Conservation (phyloP, 1,140 invertebrate genomes). For the Liolophura sinensis region DNA sequence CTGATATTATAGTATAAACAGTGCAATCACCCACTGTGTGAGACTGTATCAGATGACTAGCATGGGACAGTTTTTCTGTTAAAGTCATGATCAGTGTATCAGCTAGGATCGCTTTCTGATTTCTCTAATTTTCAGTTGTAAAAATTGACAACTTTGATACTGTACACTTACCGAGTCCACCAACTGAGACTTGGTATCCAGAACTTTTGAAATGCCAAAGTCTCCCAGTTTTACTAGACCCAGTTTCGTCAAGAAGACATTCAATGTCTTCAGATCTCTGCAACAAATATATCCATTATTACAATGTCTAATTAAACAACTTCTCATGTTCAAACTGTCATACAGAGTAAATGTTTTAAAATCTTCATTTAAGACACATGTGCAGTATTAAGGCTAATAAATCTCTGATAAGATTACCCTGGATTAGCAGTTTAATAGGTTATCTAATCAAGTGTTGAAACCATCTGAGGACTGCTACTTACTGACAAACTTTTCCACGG, state of each 20-base stretch:
- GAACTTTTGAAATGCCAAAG: constrained; percentile 58
- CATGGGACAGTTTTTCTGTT: too few species aligned
- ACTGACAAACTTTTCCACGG: too few species aligned
- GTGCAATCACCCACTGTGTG: too few species aligned
- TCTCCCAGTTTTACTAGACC: constrained; percentile 57
- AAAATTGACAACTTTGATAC: constrained; percentile 62
- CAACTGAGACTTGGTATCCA: constrained; percentile 47
- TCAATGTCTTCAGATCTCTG: constrained; percentile 58
- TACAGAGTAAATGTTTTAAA: constrained; percentile 1
- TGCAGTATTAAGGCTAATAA: too few species aligned
- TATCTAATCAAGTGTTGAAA: too few species aligned
- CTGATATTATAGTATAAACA: too few species aligned
- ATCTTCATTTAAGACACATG: neutral
- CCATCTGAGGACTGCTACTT: too few species aligned
- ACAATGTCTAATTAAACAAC: neutral
- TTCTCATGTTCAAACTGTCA: neutral
- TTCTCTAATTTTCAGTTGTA: constrained; percentile 23
- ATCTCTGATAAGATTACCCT: too few species aligned
- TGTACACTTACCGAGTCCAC: constrained; percentile 50
- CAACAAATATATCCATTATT: constrained; percentile 8
- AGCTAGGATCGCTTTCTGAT: too few species aligned
- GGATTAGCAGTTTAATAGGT: too few species aligned
- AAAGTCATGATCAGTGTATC: too few species aligned
- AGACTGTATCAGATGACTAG: too few species aligned
- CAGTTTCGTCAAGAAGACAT: constrained; percentile 57